phyloP scores from a whole-genome alignment of 2,113 vertebrate species.

The Speoplatyrhinus poulsoni region DNA sequence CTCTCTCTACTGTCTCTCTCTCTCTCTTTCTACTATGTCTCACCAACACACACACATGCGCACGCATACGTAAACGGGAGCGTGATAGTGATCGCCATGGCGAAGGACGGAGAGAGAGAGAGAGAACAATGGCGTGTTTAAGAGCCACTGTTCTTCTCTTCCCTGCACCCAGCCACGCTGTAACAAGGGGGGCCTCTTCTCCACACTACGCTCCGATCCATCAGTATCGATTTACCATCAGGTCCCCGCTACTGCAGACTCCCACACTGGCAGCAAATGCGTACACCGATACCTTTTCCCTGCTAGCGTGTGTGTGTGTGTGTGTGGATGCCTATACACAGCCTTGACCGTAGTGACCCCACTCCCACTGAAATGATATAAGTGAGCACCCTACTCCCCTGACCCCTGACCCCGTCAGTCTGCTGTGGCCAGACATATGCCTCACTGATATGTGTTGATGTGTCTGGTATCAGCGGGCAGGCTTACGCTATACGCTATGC shows the following conservation, averaged over 20 bases:
- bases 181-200: constrained; percentile 45
- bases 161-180: constrained; percentile 20
- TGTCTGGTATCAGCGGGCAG: constrained; percentile 14
- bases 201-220: constrained; percentile 71
- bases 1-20: not conserved
- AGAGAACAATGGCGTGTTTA: constrained; percentile 37
- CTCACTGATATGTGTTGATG: constrained; percentile 29
- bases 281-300: constrained; percentile 12
- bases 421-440: constrained; percentile 6
- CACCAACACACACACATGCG: not conserved
- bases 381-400: too few relatives aligned
- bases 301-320: not conserved
- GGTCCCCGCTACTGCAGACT: constrained; percentile 44
- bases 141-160: constrained; percentile 39
- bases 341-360: constrained; percentile 28
- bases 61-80: not conserved
- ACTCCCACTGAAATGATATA: constrained; percentile 23
- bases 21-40: not conserved
- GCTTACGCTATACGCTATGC: constrained; percentile 11
- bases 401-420: too few relatives aligned
- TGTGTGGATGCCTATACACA: not conserved
- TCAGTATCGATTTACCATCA: constrained; percentile 73
- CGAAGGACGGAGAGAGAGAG: constrained; percentile 32
- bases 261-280: constrained; percentile 35
- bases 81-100: constrained; percentile 20